Evolutionary conservation across 2,797 vertebrate species (phyloP), one percentile per base, ranked within the genome.

Genomic region (Leptodactylus fallax): DNA sequence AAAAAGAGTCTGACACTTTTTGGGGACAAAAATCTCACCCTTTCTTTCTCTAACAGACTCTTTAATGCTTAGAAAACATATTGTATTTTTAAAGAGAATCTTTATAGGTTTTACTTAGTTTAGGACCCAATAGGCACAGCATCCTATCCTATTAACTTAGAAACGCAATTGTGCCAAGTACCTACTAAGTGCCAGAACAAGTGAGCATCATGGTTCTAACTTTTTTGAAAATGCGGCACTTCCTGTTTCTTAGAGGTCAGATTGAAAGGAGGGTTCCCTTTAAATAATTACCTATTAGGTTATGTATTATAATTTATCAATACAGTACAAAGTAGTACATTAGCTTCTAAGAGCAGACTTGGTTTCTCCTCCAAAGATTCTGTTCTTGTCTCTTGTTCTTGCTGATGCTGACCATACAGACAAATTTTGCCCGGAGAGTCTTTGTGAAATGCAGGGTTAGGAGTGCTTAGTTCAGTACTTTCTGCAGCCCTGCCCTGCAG

Each of bases 381-480:
- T 53, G 11, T 77, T 23, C 53, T 14, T n/a, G 19, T 83, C 45
- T 74, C 16, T 63, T 47, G 27, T 49, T 9, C 23, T 65, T 63
- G 77, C n/a, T 55, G 71, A 14, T 36, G 36, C 36, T 53, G 51
- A 53, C 14, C 80, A 87, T 36, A 53, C 60, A 79, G 67, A 65
- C 61, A 53, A 23, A 67, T 67, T 86, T 23, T 23, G n/a, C 25
- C 55, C 27, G 14, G 3, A 72, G n/a, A 16, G 67, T 78, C 81
- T 82, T 77, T 21, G 17, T 47, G 71, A 49, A 74, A 49, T 49
- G 11, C 17, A 21, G 47, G 3, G 45, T 19, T 51, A 76, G 72
- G 49, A 23, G n/a, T 69, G 23, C 55, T 67, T 27, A 47, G 58
- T 53, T 82, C 11, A 9, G 63, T 47, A 79, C 12, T 69, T 51